These are phyloP conservation scores for Pterostichus niger DNA, from an alignment of 2,888 invertebrate species.

Conservation along the genomic window DNA sequence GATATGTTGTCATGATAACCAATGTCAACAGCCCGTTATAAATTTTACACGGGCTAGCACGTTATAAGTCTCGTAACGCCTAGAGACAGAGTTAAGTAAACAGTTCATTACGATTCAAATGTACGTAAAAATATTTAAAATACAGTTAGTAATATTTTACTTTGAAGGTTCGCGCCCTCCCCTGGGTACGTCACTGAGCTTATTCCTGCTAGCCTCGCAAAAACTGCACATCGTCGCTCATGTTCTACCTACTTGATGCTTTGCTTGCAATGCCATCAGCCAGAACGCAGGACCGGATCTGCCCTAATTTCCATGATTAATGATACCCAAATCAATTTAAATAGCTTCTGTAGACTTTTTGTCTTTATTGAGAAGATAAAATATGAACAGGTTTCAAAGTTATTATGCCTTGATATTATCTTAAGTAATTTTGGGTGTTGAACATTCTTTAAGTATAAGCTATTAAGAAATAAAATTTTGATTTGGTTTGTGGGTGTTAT, in stretches of 20 bases:
- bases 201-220: not conserved
- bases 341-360: constrained; percentile 27
- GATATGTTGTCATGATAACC: no score
- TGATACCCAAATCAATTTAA: constrained; percentile 6
- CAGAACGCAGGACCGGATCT: constrained; percentile 25
- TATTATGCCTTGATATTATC: constrained; percentile 27
- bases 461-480: not conserved
- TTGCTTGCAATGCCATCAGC: constrained; percentile 22
- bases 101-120: no score
- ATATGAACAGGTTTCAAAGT: constrained; percentile 9
- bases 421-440: constrained; percentile 37
- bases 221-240: constrained; percentile 37
- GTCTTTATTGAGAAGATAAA: constrained; percentile 31
- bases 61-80: no score
- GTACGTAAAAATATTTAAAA: no score
- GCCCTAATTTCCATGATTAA: constrained; percentile 48
- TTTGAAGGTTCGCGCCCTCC: no score
- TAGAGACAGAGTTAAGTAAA: no score
- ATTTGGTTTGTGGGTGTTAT: no score
- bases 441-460: not conserved
- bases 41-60: no score
- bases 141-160: no score
- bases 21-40: no score
- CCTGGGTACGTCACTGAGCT: constrained; percentile 5
- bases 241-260: constrained; percentile 38